Evolutionary conservation across 1,140 invertebrate genomes (phyloP).

Genomic region (Laodelphax striatellus): DNA sequence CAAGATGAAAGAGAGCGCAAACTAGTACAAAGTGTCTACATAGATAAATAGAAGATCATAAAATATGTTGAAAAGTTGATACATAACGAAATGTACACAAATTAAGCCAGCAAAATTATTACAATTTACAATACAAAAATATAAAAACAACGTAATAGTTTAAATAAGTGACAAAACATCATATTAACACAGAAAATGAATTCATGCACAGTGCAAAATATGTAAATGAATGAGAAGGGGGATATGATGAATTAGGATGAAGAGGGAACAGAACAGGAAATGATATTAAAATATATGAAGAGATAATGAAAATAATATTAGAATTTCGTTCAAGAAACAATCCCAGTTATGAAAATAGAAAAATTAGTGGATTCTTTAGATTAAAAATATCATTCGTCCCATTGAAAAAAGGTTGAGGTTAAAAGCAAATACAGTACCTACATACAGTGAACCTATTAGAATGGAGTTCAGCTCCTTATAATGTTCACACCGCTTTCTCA

Average conservation of each 20-base stretch:
- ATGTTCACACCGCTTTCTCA: no score
- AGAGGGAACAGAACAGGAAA: constrained; percentile 12
- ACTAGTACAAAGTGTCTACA: constrained; percentile 41
- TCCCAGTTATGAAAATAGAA: no score
- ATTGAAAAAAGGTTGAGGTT: no score
- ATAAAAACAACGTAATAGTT: background rate
- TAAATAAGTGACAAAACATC: background rate
- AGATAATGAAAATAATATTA: no score
- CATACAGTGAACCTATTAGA: no score
- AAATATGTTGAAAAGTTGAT: constrained; percentile 2
- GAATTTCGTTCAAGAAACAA: no score
- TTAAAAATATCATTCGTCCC: no score
- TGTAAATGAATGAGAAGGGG: constrained; percentile 3
- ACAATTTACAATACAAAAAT: background rate
- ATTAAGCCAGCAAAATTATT: constrained; percentile 5
- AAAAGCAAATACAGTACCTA: no score
- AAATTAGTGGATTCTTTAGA: no score
- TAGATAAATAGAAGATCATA: background rate
- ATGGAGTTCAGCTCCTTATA: no score
- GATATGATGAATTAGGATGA: constrained; percentile 21
- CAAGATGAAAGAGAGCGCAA: constrained; percentile 36
- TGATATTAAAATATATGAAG: background rate
- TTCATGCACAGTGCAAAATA: constrained; percentile 10
- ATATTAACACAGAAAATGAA: constrained; percentile 11
- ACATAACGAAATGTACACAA: constrained; percentile 5